These are phyloP conservation scores for Scyliorhinus canicula DNA, from an alignment of 2,797 vertebrate species.

Conservation along the genomic window DNA sequence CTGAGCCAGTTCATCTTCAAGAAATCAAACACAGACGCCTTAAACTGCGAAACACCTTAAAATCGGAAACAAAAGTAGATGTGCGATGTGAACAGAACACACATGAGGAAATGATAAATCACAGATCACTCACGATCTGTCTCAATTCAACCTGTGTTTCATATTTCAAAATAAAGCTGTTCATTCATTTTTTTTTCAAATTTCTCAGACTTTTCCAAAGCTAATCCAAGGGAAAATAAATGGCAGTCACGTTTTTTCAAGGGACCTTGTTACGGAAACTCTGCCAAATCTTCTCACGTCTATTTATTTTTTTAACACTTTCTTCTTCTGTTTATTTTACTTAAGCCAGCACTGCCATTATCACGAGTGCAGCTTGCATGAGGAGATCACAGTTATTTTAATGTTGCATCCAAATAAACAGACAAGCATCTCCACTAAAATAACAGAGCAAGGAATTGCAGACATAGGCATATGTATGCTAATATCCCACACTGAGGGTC, in stretches of 20 bases:
- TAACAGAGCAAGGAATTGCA: not conserved
- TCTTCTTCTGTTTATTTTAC: not conserved
- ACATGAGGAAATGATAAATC: not conserved
- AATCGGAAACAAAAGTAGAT: not conserved
- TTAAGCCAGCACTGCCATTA: not conserved
- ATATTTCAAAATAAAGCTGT: not conserved
- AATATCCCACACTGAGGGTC: not conserved
- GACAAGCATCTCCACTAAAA: not conserved
- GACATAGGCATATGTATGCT: not conserved
- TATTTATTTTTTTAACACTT: not conserved
- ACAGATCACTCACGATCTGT: not conserved
- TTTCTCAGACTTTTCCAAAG: not conserved
- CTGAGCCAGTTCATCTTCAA: not conserved
- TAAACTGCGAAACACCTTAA: not conserved
- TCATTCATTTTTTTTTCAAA: not conserved
- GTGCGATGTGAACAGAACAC: not conserved
- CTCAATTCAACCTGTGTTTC: not conserved
- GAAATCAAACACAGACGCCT: not conserved
- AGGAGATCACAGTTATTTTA: not conserved
- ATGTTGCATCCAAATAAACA: not conserved
- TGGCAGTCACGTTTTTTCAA: not conserved
- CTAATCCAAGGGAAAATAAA: not conserved
- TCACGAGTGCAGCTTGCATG: not conserved
- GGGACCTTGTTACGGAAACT: not conserved
- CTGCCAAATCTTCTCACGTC: not conserved